Conservation (phyloP, 2,797 vertebrate genomes). For the Eulemur albifrons region DNA sequence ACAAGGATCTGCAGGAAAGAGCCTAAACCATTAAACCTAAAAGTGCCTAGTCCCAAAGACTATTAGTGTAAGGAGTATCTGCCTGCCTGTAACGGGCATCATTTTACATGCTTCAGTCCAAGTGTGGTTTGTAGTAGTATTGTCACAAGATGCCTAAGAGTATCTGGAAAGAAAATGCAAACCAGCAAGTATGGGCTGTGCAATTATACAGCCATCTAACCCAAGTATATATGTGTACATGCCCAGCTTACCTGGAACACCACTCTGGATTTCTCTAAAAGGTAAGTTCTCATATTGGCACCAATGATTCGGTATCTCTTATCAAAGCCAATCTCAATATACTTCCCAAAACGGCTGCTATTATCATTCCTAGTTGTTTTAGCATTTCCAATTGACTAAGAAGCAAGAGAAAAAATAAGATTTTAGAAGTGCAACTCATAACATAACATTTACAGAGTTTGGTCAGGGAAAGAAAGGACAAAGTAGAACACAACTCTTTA, state of each 20-base stretch:
- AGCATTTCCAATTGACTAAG: conserved; percentile 97
- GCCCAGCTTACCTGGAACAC: conserved; percentile 93
- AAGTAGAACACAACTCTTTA: not conserved
- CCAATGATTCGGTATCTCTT: conserved; percentile 94
- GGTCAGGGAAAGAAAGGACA: not conserved
- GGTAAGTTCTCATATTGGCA: conserved; percentile 99
- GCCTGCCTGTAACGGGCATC: not conserved
- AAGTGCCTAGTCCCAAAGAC: not conserved
- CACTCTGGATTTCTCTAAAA: conserved; percentile 97
- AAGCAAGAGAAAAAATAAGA: conserved; percentile 21
- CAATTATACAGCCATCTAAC: not conserved
- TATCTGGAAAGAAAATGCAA: not conserved
- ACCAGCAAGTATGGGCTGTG: not conserved
- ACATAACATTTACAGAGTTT: conserved; percentile 8
- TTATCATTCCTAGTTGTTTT: conserved; percentile 99
- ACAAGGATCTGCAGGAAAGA: not conserved
- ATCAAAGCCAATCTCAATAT: conserved; percentile 99
- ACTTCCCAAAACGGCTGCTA: conserved; percentile 99
- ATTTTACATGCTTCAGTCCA: not conserved
- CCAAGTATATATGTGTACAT: not conserved
- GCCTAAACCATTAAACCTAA: conserved; percentile 10
- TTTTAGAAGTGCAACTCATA: conserved; percentile 50
- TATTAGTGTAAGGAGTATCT: not conserved
- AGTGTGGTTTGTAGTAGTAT: not conserved
- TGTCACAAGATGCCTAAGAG: not conserved